A percentile compares a stretch with the other conserved stretches of the same genome.
Evolutionary conservation across 1,140 invertebrate genomes (phyloP).

Genomic region (Hylaeus anthracinus): DNA sequence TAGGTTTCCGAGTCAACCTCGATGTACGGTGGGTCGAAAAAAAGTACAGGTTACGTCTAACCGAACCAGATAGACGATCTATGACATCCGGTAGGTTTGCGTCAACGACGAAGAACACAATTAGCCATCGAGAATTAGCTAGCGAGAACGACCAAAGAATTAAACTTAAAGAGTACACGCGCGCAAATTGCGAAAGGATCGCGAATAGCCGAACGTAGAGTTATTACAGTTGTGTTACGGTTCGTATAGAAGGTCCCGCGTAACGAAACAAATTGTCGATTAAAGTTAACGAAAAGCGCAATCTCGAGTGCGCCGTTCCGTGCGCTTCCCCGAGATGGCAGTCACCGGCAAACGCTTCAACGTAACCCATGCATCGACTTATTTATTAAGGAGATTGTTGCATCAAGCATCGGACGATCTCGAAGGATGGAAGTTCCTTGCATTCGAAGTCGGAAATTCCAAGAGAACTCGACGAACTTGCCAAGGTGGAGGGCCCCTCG

Average conservation of each 20-base stretch:
- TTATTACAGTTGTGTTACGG: no score
- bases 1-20: constrained; percentile 19
- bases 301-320: constrained; percentile 1
- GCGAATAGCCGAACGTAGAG: no score
- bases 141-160: no score
- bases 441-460: constrained; percentile 45
- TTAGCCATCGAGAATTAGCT: no score
- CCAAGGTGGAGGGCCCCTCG: constrained; percentile 4
- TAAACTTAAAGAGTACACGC: no score
- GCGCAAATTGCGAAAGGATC: no score
- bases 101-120: no score
- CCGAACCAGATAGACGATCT: no score
- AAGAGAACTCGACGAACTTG: constrained; percentile 39
- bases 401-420: constrained; percentile 2
- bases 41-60: no score
- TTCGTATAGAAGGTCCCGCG: neutral
- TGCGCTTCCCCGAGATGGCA: neutral
- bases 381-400: constrained; percentile 44
- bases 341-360: constrained; percentile 21
- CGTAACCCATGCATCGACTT: constrained; percentile 45
- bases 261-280: constrained; percentile 20
- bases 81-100: no score
- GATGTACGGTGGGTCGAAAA: neutral
- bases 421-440: constrained; percentile 40
- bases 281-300: neutral